These are phyloP conservation scores for Pseudopleuronectes americanus DNA, from an alignment of 2,797 vertebrate species.

Conservation along the genomic window DNA sequence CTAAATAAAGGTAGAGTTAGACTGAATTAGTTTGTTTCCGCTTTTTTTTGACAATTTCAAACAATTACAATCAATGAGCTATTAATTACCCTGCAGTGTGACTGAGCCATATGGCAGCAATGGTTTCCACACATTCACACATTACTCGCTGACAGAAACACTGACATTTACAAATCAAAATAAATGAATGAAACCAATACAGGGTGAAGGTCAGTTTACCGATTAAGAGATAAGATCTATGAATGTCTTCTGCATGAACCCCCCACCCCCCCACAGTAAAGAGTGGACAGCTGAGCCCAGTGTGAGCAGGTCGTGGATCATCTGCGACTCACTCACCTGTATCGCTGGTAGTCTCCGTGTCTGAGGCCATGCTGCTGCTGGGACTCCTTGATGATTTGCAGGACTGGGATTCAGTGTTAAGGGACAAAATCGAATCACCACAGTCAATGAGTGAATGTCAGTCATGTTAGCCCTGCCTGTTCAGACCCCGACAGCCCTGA, in stretches of 20 bases:
- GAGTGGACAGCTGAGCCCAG: neutral
- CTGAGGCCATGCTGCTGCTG: slow-evolving; percentile 97
- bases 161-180: neutral
- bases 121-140: neutral
- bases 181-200: neutral
- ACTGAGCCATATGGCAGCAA: slow-evolving; percentile 9
- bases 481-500: neutral
- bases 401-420: slow-evolving; percentile 86
- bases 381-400: slow-evolving; percentile 98
- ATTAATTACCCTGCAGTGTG: neutral
- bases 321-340: slow-evolving; percentile 86
- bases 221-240: too few relatives aligned
- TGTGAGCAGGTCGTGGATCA: neutral
- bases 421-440: slow-evolving; percentile 17
- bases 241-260: neutral
- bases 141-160: neutral
- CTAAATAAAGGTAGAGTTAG: neutral
- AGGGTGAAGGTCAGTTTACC: too few relatives aligned
- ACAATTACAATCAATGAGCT: neutral
- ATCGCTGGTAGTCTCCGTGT: slow-evolving; percentile 98
- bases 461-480: neutral
- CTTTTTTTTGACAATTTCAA: too few relatives aligned
- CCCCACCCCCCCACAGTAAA: too few relatives aligned
- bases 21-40: neutral
- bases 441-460: neutral